phyloP scores from a whole-genome alignment of 2,113 vertebrate genomes.

The Poicephalus meyeri region DNA sequence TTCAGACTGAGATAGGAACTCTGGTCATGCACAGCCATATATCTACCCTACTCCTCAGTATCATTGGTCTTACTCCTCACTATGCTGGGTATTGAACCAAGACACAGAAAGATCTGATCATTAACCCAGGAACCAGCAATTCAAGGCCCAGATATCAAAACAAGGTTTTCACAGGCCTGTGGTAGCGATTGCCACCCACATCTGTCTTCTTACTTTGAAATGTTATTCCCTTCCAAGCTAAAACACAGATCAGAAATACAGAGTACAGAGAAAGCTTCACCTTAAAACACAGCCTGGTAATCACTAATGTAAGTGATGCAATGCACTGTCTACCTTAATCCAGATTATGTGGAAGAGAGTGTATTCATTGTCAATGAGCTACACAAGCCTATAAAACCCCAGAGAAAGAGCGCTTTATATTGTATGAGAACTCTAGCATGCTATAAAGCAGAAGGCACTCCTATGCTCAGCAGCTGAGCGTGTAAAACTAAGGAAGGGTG shows the following conservation, averaged over 20 bases:
- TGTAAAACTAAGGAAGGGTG: neutral
- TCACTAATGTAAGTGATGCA: neutral
- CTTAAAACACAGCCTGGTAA: neutral
- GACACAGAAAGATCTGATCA: neutral
- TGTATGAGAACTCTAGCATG: neutral
- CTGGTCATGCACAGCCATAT: neutral
- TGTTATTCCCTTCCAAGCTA: neutral
- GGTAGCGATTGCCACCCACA: neutral
- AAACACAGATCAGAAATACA: neutral
- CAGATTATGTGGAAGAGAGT: neutral
- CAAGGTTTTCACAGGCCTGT: neutral
- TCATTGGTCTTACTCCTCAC: neutral
- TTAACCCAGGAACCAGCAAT: neutral
- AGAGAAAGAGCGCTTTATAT: neutral
- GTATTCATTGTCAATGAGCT: neutral
- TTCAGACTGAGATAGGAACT: neutral
- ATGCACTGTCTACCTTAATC: neutral
- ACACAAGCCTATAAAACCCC: constrained; percentile 16
- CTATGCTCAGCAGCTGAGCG: neutral
- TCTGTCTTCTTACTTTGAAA: neutral
- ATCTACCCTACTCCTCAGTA: neutral
- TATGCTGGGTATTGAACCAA: neutral
- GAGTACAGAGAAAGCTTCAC: neutral
- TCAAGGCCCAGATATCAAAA: neutral
- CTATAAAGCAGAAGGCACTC: constrained; percentile 5